Evolutionary conservation across 2,797 vertebrate species (phyloP), one percentile per base, ranked within the genome.

Genomic region (Urosaurus nigricauda): DNA sequence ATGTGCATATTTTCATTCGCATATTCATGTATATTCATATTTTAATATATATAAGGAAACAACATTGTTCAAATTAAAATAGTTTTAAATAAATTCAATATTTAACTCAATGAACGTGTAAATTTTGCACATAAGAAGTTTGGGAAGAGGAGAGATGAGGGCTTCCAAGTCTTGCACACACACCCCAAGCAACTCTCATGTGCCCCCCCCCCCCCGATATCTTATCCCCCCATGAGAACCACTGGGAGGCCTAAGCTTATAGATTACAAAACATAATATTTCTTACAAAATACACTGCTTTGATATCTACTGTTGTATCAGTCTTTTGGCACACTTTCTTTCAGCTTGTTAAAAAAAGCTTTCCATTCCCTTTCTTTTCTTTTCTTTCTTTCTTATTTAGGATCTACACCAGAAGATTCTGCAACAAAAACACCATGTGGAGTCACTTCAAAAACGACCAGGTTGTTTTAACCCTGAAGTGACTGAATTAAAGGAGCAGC

Each of bases 331-430:
- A 60, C 17, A 16, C 68, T 53, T n/a, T 63, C 65, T 79, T 58
- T 86, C 8, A 90, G 80, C 5, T 77, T 17, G 81, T 77, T 70
- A n/a, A 68, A 47, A 35, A 83, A 16, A 37, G 51, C 35, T 58
- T 35, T 71, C 5, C 35, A 13, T 37, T 40, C 17, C 5, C 37
- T 75, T 37, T 6, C 19, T 47, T 26, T 47, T 5, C 11, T 13
- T 91, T 89, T 75, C 82, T 40, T 24, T 80, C 60, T 11, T 73
- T 9, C 71, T 0, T 91, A 3, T 82, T 79, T 86, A 99, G 98
- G 97, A 97, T 68, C 96, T 98, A 92, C 94, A 97, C 58, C 97
- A 97, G 35, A 97, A 98, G 77, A 97, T 99, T 92, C 95, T 97
- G 83, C 95, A 97, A n/a, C 98, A 98, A 91, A 97, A 98, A 90